Evolutionary conservation across 2,888 invertebrate genomes (phyloP).

Genomic region (Mythimna pallens): DNA sequence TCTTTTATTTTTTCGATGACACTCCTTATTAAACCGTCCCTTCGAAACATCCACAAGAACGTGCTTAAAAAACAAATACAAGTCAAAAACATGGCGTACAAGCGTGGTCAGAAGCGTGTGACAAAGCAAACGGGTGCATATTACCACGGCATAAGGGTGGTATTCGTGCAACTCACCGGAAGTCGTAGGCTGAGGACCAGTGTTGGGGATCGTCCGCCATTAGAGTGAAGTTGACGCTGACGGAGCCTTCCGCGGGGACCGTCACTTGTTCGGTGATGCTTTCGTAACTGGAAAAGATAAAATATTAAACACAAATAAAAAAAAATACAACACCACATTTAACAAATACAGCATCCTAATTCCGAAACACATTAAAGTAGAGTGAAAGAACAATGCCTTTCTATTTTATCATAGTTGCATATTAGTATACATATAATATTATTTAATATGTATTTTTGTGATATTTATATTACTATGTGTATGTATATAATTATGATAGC

Average conservation of each 20-base stretch:
- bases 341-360: too few species aligned
- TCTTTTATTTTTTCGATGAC: neutral
- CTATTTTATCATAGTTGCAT: too few species aligned
- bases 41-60: conserved; percentile 42
- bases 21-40: conserved; percentile 34
- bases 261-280: conserved; percentile 91
- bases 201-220: conserved; percentile 95
- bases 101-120: conserved; percentile 47
- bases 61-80: conserved; percentile 51
- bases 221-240: conserved; percentile 94
- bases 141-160: conserved; percentile 39
- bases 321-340: too few species aligned
- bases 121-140: conserved; percentile 44
- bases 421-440: too few species aligned
- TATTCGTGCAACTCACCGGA: conserved; percentile 87
- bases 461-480: too few species aligned
- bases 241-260: conserved; percentile 90
- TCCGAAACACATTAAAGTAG: too few species aligned
- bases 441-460: too few species aligned
- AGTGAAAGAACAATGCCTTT: too few species aligned
- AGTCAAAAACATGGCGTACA: conserved; percentile 49
- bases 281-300: conserved; percentile 88
- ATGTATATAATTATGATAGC: too few species aligned
- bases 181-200: conserved; percentile 96
- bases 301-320: neutral